A percentile compares a stretch with the other conserved stretches of the same genome.
phyloP scores from a whole-genome alignment of 1,140 invertebrate genomes.

The Holotrichia oblita region DNA sequence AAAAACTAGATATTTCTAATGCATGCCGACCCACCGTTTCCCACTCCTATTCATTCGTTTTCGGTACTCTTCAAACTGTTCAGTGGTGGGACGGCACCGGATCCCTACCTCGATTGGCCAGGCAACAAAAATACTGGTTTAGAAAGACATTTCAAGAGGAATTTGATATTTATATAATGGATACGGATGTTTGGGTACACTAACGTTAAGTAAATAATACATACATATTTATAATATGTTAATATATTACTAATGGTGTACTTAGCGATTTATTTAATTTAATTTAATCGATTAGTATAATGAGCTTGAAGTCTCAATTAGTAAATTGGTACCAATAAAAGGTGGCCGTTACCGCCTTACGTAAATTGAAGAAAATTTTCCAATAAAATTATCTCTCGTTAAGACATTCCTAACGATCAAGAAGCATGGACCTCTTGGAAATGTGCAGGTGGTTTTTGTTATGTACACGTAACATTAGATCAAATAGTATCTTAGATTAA shows the following conservation, averaged over 20 bases:
- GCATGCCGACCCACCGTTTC: neutral
- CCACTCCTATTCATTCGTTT: slow-evolving; percentile 15
- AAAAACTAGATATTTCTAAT: slow-evolving; percentile 33
- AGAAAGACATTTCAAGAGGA: neutral
- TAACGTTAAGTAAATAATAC: too few species aligned
- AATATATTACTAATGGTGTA: too few species aligned
- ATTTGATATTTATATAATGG: neutral
- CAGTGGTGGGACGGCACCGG: slow-evolving; percentile 10
- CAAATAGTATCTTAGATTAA: too few species aligned
- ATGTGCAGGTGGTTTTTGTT: neutral
- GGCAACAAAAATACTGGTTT: slow-evolving; percentile 22
- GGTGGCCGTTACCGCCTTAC: neutral
- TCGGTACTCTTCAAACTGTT: slow-evolving; percentile 24
- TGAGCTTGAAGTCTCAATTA: neutral
- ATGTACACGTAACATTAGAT: too few species aligned
- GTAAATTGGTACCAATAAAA: neutral
- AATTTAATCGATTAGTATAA: neutral
- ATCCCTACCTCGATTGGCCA: slow-evolving; percentile 9
- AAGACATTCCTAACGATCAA: neutral
- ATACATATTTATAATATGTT: too few species aligned
- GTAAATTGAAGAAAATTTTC: neutral
- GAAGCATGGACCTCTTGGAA: neutral
- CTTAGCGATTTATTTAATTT: neutral
- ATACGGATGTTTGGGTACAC: neutral
- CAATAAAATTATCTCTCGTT: neutral